phyloP scores from a whole-genome alignment of 2,888 invertebrate genomes.

The Pristionchus fissidentatus region DNA sequence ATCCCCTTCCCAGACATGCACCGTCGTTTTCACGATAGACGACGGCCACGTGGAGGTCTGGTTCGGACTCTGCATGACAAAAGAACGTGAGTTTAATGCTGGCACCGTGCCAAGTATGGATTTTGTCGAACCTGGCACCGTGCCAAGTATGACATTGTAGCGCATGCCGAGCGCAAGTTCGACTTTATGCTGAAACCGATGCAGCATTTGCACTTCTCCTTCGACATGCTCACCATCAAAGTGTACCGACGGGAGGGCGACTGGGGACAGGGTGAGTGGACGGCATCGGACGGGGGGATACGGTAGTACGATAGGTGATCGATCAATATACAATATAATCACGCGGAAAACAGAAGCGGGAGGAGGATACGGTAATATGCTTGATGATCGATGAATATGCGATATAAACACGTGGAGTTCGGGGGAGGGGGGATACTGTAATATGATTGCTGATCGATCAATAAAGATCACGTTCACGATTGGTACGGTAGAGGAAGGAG shows the following conservation, averaged over 20 bases:
- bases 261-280: background rate
- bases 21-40: background rate
- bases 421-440: too few species aligned
- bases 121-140: background rate
- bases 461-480: too few species aligned
- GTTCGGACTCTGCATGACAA: constrained; percentile 12
- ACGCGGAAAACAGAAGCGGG: too few species aligned
- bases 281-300: background rate
- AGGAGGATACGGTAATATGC: too few species aligned
- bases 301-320: background rate
- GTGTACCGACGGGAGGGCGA: background rate
- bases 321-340: too few species aligned
- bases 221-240: background rate
- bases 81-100: background rate
- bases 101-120: background rate
- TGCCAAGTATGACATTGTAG: background rate
- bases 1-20: constrained; percentile 20
- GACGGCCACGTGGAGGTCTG: constrained; percentile 27
- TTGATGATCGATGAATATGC: too few species aligned
- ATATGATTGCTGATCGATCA: too few species aligned
- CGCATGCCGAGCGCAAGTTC: background rate
- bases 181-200: background rate
- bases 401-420: too few species aligned
- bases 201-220: background rate
- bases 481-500: too few species aligned